Conservation (phyloP, 2,113 vertebrate species). For the Dasyurus viverrinus region DNA sequence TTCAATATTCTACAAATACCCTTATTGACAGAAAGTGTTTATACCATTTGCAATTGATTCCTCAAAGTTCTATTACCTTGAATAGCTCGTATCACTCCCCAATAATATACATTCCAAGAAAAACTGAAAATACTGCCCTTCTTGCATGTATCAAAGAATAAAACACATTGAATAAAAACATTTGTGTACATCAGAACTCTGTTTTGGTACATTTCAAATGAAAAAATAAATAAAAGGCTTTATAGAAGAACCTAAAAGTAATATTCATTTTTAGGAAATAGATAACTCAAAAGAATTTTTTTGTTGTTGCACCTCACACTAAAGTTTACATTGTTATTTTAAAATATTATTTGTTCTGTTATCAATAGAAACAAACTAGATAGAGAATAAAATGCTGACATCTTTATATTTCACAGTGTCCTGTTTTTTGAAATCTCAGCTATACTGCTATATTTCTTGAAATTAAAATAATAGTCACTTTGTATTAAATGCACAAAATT, state of each 20-base stretch:
- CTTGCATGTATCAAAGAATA: not conserved
- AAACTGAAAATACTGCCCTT: not conserved
- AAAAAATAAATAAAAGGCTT: not conserved
- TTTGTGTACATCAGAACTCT: not conserved
- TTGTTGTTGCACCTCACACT: not conserved
- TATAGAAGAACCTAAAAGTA: not conserved
- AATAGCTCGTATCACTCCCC: not conserved
- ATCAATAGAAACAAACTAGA: not conserved
- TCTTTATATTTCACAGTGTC: not conserved
- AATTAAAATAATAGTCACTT: not conserved
- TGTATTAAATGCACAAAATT: not conserved
- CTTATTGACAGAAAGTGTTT: not conserved
- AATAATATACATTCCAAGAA: not conserved
- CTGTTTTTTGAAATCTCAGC: no score
- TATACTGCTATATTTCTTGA: not conserved
- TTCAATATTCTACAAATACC: not conserved
- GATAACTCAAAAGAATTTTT: not conserved
- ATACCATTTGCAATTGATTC: not conserved
- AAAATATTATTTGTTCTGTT: not conserved
- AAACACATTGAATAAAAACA: no score
- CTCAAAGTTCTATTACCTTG: not conserved
- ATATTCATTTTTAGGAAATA: not conserved
- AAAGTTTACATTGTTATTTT: not conserved
- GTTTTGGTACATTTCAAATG: not conserved
- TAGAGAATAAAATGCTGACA: not conserved